phyloP scores from a whole-genome alignment of 2,888 invertebrate genomes.

The Dicycla oo region DNA sequence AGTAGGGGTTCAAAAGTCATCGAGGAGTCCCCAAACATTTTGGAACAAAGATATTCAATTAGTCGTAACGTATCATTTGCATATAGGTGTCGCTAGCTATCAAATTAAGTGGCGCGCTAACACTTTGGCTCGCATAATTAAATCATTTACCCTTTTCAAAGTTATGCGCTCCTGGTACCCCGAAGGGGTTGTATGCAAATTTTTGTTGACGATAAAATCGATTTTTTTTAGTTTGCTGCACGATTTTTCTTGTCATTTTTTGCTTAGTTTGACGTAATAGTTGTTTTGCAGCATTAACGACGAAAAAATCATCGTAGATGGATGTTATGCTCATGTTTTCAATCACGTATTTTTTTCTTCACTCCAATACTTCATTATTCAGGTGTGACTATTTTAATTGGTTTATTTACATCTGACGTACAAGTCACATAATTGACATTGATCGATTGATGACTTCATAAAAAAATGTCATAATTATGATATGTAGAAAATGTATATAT shows the following conservation, averaged over 20 bases:
- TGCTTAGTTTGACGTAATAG: too few species aligned
- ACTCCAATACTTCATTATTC: not conserved
- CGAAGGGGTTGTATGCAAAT: constrained; percentile 62
- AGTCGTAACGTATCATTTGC: constrained; percentile 86
- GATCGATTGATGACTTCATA: constrained; percentile 28
- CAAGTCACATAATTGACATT: constrained; percentile 43
- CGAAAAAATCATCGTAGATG: not conserved
- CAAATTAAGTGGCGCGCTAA: constrained; percentile 85
- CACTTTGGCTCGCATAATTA: constrained; percentile 85
- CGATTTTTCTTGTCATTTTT: not conserved
- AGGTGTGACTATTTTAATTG: not conserved
- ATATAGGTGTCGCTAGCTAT: constrained; percentile 88
- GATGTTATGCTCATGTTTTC: not conserved
- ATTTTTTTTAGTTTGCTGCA: constrained; percentile 22
- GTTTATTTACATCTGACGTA: not conserved
- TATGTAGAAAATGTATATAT: not conserved
- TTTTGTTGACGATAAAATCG: constrained; percentile 49
- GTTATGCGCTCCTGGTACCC: constrained; percentile 73
- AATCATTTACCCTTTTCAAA: constrained; percentile 82
- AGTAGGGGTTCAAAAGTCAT: constrained; percentile 78
- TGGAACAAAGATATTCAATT: constrained; percentile 89
- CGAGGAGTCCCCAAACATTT: constrained; percentile 72
- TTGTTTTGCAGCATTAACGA: not conserved
- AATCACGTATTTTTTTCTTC: not conserved
- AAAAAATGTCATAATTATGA: not conserved